phyloP scores from a whole-genome alignment of 2,888 invertebrate species.

The Chymomyza amoena region DNA sequence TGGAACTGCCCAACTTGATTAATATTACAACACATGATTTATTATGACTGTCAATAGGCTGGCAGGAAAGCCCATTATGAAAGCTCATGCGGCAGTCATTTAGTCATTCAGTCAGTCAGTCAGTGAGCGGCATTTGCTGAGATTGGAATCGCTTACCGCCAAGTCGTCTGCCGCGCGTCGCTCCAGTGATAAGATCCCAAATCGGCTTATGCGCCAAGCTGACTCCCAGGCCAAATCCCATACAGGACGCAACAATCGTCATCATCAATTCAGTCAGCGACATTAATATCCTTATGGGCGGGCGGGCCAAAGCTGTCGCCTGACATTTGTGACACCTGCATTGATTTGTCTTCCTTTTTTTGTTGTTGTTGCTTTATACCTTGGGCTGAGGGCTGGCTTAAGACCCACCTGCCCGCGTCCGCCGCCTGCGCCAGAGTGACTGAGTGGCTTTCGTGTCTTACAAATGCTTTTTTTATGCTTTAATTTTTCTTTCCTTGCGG shows the following conservation, averaged over 20 bases:
- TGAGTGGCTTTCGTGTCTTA: conserved; percentile 69
- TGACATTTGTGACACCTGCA: conserved; percentile 74
- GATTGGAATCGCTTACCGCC: conserved; percentile 45
- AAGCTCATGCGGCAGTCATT: conserved; percentile 45
- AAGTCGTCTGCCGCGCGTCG: conserved; percentile 16
- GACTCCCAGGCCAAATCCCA: background rate
- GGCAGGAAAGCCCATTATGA: conserved; percentile 60
- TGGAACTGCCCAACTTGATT: conserved; percentile 47
- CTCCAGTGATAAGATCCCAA: conserved; percentile 68
- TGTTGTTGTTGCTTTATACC: background rate
- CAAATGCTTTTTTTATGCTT: conserved; percentile 71
- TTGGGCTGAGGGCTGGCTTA: conserved; percentile 10
- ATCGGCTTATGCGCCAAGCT: conserved; percentile 58
- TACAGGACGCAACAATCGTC: conserved; percentile 56
- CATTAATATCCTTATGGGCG: conserved; percentile 60
- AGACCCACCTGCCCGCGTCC: conserved; percentile 51
- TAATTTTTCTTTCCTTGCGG: conserved; percentile 32
- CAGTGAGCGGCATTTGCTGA: conserved; percentile 22
- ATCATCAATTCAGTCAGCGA: conserved; percentile 71
- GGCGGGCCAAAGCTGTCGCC: conserved; percentile 60
- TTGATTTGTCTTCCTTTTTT: conserved; percentile 66
- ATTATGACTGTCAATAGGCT: conserved; percentile 67
- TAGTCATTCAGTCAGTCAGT: background rate
- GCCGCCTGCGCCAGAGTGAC: conserved; percentile 36
- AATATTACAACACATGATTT: conserved; percentile 71